Evolutionary conservation across 2,797 vertebrate genomes (phyloP).

Genomic region (Falco naumanni): DNA sequence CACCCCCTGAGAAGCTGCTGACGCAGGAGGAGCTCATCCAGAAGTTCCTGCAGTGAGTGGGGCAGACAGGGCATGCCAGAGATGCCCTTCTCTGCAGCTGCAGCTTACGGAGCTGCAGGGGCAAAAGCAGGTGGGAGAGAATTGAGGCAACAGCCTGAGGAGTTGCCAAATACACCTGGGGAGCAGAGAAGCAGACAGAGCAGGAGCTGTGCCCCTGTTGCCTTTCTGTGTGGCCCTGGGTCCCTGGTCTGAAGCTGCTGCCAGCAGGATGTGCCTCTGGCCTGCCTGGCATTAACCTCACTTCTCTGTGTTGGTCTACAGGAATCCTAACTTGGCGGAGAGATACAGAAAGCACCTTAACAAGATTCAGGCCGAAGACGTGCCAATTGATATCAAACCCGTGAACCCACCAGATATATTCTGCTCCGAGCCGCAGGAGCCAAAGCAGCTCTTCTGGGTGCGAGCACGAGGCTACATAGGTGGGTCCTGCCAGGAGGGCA

Average conservation of each 20-base stretch:
- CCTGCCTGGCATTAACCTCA: background rate
- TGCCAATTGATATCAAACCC: slow-evolving; percentile 91
- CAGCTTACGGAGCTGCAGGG: background rate
- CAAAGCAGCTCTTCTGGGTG: slow-evolving; percentile 92
- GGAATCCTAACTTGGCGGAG: slow-evolving; percentile 85
- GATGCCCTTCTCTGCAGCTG: accelerated
- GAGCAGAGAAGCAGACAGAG: background rate
- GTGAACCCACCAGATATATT: slow-evolving; percentile 81
- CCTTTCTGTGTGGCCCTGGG: background rate
- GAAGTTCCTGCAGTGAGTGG: slow-evolving; percentile 82
- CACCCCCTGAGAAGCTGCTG: slow-evolving; percentile 86
- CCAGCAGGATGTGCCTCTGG: background rate
- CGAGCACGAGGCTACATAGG: slow-evolving; percentile 91
- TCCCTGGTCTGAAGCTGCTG: background rate
- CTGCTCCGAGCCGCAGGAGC: slow-evolving; percentile 72
- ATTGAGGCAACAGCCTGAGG: background rate
- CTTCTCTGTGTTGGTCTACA: slow-evolving; percentile 9
- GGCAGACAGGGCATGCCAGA: accelerated
- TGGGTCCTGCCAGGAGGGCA: slow-evolving; percentile 62
- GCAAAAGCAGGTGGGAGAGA: background rate
- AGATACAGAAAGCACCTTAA: slow-evolving; percentile 81
- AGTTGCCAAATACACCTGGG: background rate
- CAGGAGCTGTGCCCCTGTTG: background rate
- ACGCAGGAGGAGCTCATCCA: slow-evolving; percentile 84
- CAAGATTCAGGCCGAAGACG: slow-evolving; percentile 86